These are phyloP conservation scores for Chlamydotis undulata DNA, from an alignment of 2,113 vertebrate genomes.

Conservation along the genomic window DNA sequence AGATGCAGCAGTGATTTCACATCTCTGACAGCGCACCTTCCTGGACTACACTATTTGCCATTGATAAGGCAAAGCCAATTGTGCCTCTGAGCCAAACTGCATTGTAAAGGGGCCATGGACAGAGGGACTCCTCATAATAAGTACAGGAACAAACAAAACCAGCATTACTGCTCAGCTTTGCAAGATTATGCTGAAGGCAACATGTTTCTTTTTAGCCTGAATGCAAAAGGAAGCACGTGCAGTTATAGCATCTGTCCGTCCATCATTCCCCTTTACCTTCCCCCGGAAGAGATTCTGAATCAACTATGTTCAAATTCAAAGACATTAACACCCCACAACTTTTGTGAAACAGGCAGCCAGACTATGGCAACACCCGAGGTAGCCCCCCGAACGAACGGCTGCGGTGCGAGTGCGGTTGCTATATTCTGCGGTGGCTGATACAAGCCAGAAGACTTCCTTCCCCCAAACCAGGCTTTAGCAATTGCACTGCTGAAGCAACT, in stretches of 20 bases:
- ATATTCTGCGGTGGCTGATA: not conserved
- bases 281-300: not conserved
- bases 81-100: not conserved
- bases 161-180: not conserved
- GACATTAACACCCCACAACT: not conserved
- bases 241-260: not conserved
- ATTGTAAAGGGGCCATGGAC: not conserved
- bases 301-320: not conserved
- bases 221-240: not conserved
- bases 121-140: not conserved
- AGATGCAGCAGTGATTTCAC: not conserved
- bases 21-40: not conserved
- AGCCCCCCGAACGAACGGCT: not conserved
- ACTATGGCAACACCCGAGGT: rapidly evolving
- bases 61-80: not conserved
- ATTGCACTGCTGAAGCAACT: not conserved
- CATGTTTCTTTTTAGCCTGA: not conserved
- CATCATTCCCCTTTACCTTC: not conserved
- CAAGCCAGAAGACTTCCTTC: not conserved
- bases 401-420: too few relatives aligned
- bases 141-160: not conserved
- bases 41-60: not conserved
- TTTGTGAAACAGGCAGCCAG: not conserved
- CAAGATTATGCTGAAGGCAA: not conserved
- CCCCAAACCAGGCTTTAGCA: not conserved